A percentile compares a stretch with the other conserved stretches of the same genome.
Evolutionary conservation across 2,797 vertebrate species (phyloP).

Genomic region (Propithecus deckenii): DNA sequence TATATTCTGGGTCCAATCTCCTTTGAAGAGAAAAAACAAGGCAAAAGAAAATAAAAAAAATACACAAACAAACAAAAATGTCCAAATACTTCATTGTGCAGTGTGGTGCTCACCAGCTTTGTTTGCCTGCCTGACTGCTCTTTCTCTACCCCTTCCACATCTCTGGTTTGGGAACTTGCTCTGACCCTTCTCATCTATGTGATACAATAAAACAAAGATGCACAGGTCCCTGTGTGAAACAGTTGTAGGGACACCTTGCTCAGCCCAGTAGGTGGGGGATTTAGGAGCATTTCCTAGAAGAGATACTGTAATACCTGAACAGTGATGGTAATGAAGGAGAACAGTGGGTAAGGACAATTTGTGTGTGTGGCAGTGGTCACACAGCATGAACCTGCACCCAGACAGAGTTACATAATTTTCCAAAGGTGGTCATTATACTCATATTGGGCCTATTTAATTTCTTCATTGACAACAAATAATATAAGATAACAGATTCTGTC

Average conservation of each 20-base stretch:
- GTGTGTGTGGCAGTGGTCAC: background rate
- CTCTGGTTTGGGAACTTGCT: background rate
- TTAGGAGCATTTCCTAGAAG: background rate
- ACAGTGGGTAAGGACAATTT: background rate
- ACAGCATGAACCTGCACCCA: background rate
- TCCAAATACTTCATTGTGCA: background rate
- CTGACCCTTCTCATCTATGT: background rate
- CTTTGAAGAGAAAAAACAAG: background rate
- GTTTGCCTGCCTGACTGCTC: background rate
- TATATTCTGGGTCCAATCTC: background rate
- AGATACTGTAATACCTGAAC: background rate
- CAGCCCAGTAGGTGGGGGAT: rapidly evolving
- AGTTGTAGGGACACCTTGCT: background rate
- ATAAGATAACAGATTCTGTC: background rate
- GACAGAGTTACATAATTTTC: background rate
- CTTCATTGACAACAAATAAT: background rate
- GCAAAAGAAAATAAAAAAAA: background rate
- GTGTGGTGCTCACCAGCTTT: background rate
- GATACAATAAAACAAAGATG: background rate
- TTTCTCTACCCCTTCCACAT: background rate
- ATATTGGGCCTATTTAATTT: background rate
- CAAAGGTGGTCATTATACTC: background rate
- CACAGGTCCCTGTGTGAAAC: background rate
- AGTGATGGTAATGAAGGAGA: background rate
- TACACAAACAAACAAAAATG: background rate